Percentiles rank a stretch among this genome's conserved stretches.
Conservation (phyloP, 2,888 invertebrate genomes). For the Dynastes maya region DNA sequence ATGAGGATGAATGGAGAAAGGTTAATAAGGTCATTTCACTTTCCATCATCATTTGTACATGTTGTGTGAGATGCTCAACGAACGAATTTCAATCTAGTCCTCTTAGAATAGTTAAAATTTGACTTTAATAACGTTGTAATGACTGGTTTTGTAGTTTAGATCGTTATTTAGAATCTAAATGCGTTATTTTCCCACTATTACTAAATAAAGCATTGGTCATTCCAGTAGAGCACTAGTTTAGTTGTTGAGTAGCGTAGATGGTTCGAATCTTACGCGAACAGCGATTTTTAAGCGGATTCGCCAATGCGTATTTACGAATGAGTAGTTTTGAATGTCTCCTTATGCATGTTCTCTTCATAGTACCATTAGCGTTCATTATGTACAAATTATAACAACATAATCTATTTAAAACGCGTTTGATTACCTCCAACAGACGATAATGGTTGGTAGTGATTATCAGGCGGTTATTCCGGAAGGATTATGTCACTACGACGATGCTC, state of each 20-base stretch:
- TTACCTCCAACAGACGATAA: slow-evolving; percentile 78
- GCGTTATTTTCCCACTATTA: no score
- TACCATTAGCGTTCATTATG: neutral
- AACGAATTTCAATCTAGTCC: neutral
- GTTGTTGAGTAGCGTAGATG: no score
- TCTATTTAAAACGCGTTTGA: neutral
- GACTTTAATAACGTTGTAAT: no score
- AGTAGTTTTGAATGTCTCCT: no score
- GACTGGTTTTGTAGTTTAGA: no score
- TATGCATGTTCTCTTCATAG: no score
- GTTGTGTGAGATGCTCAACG: slow-evolving; percentile 6
- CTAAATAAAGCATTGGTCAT: no score
- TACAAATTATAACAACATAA: neutral
- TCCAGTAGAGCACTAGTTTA: no score
- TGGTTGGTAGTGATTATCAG: slow-evolving; percentile 96
- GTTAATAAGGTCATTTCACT: slow-evolving; percentile 67
- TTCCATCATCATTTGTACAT: slow-evolving; percentile 48
- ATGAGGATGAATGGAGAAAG: slow-evolving; percentile 92
- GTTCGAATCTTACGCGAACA: no score
- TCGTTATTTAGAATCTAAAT: no score
- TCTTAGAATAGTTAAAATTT: neutral
- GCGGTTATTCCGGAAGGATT: slow-evolving; percentile 94
- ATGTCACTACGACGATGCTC: slow-evolving; percentile 93
- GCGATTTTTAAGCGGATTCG: no score
- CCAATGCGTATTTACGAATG: no score